Conservation (phyloP, 2,888 invertebrate species). For the Anodontia alba region DNA sequence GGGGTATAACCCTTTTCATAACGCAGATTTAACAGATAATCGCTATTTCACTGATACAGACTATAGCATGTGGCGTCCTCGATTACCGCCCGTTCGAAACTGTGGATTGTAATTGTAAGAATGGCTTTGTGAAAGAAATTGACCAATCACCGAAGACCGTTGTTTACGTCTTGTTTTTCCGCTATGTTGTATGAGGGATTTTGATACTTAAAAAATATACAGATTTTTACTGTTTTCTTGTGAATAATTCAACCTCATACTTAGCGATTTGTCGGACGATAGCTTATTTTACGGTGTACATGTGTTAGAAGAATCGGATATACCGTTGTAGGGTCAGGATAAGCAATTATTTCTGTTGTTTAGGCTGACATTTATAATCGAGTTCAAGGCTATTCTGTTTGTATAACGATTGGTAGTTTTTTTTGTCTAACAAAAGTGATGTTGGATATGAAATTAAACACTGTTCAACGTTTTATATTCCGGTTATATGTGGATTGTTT, state of each 20-base stretch:
- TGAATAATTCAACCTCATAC: background rate
- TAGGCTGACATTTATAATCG: conserved; percentile 42
- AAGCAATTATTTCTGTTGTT: conserved; percentile 30
- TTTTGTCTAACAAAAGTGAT: background rate
- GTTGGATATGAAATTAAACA: background rate
- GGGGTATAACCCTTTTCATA: too few species aligned
- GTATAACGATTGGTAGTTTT: conserved; percentile 2
- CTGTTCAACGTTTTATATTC: background rate
- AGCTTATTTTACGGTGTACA: background rate
- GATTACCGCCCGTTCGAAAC: conserved; percentile 48
- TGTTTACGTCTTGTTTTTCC: conserved; percentile 77
- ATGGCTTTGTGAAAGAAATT: conserved; percentile 59
- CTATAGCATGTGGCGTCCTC: conserved; percentile 33
- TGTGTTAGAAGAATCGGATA: background rate
- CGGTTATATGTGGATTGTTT: background rate
- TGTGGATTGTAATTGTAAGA: conserved; percentile 48
- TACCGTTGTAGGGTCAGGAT: background rate
- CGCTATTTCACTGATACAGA: conserved; percentile 33
- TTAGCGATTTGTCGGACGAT: background rate
- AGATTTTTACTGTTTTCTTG: conserved; percentile 25
- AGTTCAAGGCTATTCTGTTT: conserved; percentile 46
- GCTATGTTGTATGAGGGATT: conserved; percentile 47
- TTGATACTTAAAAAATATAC: conserved; percentile 33
- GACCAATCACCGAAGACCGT: conserved; percentile 76
- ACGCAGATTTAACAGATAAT: too few species aligned